phyloP scores from a whole-genome alignment of 2,797 vertebrate genomes.

The Falco peregrinus region DNA sequence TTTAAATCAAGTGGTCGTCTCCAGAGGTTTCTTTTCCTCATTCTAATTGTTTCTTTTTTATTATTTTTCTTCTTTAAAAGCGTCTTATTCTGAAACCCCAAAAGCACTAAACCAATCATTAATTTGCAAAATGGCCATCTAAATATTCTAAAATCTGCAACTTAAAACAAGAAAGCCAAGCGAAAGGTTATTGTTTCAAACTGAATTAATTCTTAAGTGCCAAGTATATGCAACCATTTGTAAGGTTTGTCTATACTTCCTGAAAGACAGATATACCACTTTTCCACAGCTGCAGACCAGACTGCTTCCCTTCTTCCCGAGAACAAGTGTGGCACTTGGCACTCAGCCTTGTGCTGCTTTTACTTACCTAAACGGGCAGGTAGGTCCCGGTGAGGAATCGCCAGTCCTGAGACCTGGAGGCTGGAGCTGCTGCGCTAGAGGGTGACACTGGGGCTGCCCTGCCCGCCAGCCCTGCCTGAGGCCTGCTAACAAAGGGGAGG shows the following conservation, averaged over 20 bases:
- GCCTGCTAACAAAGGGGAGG: neutral
- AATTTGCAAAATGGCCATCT: neutral
- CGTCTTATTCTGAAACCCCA: neutral
- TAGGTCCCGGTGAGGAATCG: neutral
- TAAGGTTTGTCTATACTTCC: neutral
- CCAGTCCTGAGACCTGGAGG: neutral
- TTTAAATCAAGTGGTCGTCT: neutral
- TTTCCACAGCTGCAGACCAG: neutral
- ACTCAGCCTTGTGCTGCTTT: neutral
- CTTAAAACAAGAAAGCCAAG: neutral
- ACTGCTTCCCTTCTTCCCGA: neutral
- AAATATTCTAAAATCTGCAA: neutral
- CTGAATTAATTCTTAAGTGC: neutral
- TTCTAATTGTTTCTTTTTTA: neutral
- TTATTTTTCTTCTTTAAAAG: neutral
- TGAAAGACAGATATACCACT: neutral
- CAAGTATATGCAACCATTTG: neutral
- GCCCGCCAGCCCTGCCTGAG: neutral
- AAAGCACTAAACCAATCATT: neutral
- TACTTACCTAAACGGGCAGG: slow-evolving; percentile 17
- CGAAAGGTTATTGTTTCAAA: neutral
- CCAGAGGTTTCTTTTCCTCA: neutral
- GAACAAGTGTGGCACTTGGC: neutral
- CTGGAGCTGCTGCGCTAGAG: neutral
- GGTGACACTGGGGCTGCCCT: neutral